These are phyloP conservation scores for Denticeps clupeoides DNA, from an alignment of 2,797 vertebrate species.

Conservation along the genomic window DNA sequence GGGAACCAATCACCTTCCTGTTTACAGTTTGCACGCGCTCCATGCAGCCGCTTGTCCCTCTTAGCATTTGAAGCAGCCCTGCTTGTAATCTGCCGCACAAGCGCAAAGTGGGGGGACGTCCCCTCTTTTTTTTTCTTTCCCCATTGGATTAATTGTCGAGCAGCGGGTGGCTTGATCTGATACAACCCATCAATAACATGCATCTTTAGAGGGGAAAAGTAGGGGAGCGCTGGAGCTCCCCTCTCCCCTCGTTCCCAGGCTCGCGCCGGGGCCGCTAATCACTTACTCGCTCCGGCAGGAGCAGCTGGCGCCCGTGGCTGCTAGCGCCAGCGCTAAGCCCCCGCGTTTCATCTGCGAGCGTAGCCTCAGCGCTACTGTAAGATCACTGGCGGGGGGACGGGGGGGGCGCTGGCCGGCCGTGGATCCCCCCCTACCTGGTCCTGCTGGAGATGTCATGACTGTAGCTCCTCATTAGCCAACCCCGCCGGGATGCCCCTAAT, in stretches of 20 bases:
- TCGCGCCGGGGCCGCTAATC: constrained; percentile 22
- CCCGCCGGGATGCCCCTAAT: constrained; percentile 33
- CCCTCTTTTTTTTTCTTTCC: background rate
- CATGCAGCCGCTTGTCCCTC: constrained; percentile 15
- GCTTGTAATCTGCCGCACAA: constrained; percentile 30
- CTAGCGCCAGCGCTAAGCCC: constrained; percentile 19
- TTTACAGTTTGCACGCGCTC: no score
- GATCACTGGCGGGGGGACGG: constrained; percentile 21
- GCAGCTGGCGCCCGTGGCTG: constrained; percentile 26
- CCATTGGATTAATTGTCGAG: constrained; percentile 29
- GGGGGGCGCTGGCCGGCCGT: constrained; percentile 21
- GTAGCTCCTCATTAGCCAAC: constrained; percentile 34
- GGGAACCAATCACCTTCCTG: no score
- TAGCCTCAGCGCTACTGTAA: constrained; percentile 34
- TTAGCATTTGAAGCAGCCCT: constrained; percentile 17
- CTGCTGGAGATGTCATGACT: constrained; percentile 26
- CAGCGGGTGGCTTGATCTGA: constrained; percentile 30
- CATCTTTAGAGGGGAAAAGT: constrained; percentile 20
- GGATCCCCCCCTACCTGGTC: constrained; percentile 12
- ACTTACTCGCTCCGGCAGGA: constrained; percentile 12
- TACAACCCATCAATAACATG: constrained; percentile 23
- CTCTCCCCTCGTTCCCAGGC: background rate
- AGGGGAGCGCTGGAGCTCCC: constrained; percentile 12
- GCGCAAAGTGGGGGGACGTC: no score
- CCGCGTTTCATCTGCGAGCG: constrained; percentile 30